phyloP scores from a whole-genome alignment of 2,888 invertebrate species.

The Epistrophe grossulariae region DNA sequence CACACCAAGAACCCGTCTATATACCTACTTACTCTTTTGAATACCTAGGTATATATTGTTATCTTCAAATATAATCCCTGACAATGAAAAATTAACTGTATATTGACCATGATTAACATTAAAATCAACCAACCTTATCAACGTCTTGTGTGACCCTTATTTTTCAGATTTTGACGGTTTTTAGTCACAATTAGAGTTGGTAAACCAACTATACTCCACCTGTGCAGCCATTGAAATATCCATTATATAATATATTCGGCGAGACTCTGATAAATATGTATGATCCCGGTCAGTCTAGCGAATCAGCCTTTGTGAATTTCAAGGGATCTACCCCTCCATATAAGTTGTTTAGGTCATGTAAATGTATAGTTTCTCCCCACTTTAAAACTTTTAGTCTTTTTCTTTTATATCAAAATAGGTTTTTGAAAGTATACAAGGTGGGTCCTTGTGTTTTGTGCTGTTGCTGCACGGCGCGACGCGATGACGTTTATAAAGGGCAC shows the following conservation, averaged over 20 bases:
- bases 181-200: conserved; percentile 37
- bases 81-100: conserved; percentile 2
- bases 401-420: conserved; percentile 8
- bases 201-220: conserved; percentile 42
- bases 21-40: background rate
- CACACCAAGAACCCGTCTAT: background rate
- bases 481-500: conserved; percentile 6
- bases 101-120: conserved; percentile 27
- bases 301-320: conserved; percentile 47
- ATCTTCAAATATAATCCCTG: conserved; percentile 20
- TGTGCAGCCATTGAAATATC: conserved; percentile 36
- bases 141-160: conserved; percentile 52
- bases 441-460: conserved; percentile 31
- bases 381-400: background rate
- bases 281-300: conserved; percentile 54
- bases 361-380: conserved; percentile 21
- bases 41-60: background rate
- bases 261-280: conserved; percentile 63
- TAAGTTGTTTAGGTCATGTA: conserved; percentile 15
- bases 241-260: background rate
- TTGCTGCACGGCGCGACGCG: background rate
- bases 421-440: background rate
- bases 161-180: conserved; percentile 55
- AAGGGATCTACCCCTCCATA: conserved; percentile 34
- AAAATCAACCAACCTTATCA: conserved; percentile 58